Percentiles rank a stretch among this genome's conserved stretches.
Conservation (phyloP, 2,113 vertebrate species). For the Polypterus senegalus region DNA sequence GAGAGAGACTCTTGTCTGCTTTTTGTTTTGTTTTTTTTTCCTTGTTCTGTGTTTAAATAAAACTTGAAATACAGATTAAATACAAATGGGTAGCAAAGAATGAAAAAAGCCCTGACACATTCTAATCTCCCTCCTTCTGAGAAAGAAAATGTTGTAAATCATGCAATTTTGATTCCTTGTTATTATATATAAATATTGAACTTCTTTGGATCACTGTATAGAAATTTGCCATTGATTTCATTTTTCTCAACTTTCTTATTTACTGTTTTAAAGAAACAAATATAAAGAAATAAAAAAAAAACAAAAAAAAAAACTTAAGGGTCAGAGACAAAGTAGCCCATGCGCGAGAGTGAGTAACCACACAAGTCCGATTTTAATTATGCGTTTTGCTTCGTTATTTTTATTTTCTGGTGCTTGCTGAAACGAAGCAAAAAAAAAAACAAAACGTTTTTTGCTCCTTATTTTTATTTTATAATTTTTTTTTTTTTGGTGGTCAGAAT, state of each 20-base stretch:
- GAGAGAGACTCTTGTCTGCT: background rate
- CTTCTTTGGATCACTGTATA: constrained; percentile 72
- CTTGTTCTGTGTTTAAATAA: background rate
- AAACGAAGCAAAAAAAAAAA: background rate
- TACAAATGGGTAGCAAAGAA: background rate
- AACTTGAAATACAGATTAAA: background rate
- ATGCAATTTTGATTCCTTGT: constrained; percentile 59
- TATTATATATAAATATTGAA: constrained; percentile 71
- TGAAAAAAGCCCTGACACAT: background rate
- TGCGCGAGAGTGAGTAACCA: constrained; percentile 61
- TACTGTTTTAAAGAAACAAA: too few relatives aligned
- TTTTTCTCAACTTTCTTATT: constrained; percentile 63
- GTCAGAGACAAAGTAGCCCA: background rate
- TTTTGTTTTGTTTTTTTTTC: background rate
- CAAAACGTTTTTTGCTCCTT: too few relatives aligned
- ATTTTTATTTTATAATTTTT: background rate
- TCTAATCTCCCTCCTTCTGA: constrained; percentile 1
- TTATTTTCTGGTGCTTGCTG: background rate
- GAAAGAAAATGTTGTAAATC: constrained; percentile 62
- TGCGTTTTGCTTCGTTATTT: constrained; percentile 9
- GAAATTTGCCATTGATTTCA: constrained; percentile 64
- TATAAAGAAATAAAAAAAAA: constrained; percentile 53
- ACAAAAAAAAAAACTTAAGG: background rate
- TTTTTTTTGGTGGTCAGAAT: background rate
- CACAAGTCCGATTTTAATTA: constrained; percentile 26